Evolutionary conservation across 2,797 vertebrate genomes (phyloP).

Genomic region (Muscicapa striata): DNA sequence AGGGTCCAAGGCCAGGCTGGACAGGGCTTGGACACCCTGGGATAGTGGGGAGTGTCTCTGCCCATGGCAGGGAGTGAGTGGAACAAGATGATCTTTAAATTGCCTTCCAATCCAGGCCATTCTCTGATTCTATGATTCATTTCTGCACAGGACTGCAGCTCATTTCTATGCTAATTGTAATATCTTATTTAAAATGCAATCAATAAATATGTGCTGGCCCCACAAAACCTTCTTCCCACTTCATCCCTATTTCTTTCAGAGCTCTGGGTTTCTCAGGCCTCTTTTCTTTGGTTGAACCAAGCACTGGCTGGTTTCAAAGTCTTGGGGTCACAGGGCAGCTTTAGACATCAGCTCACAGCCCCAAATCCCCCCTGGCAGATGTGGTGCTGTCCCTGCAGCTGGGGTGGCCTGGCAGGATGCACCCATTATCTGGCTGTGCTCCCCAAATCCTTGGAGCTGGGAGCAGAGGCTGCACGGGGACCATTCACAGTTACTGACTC

Average conservation of each 20-base stretch:
- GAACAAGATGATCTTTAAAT: not conserved
- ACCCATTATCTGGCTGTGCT: accelerated
- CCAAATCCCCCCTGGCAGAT: accelerated
- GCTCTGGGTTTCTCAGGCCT: not conserved
- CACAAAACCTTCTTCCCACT: not conserved
- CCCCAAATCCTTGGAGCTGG: not conserved
- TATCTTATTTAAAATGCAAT: not conserved
- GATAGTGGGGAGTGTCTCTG: not conserved
- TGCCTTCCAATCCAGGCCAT: not conserved
- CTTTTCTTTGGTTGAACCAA: not conserved
- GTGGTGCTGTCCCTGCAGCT: not conserved
- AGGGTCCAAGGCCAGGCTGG: no score
- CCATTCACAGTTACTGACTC: accelerated
- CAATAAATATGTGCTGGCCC: not conserved
- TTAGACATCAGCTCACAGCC: accelerated
- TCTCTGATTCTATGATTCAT: not conserved
- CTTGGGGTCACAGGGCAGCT: not conserved
- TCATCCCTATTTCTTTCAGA: not conserved
- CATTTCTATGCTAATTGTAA: not conserved
- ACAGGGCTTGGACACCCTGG: accelerated
- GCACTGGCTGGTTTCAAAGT: accelerated
- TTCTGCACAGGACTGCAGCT: not conserved
- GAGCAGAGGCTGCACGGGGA: not conserved
- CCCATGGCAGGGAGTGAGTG: accelerated
- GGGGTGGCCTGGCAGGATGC: not conserved